These are phyloP conservation scores for Muntiacus muntjak DNA, from an alignment of 2,113 vertebrate species.

Conservation along the genomic window DNA sequence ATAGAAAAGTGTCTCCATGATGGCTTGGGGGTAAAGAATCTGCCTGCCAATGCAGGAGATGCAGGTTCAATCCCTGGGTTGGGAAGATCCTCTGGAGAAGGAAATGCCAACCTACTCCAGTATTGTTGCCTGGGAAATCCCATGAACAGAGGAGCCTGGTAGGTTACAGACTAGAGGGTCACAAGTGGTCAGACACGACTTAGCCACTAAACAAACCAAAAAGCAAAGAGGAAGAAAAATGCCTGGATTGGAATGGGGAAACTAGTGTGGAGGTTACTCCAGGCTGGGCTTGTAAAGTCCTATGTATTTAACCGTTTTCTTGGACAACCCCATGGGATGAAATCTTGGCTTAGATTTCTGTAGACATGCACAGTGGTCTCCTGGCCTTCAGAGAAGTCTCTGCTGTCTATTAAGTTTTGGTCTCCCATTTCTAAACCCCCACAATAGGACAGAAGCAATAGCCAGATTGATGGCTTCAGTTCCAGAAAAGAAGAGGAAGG, in stretches of 20 bases:
- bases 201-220: neutral
- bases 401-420: neutral
- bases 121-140: neutral
- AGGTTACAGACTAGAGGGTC: neutral
- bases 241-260: neutral
- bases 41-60: neutral
- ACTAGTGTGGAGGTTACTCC: neutral
- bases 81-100: neutral
- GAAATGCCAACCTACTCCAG: neutral
- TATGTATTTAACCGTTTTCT: neutral
- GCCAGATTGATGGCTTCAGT: neutral
- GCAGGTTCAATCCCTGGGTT: neutral
- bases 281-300: neutral
- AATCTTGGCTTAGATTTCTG: neutral
- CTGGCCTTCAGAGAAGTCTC: neutral
- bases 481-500: neutral
- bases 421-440: neutral
- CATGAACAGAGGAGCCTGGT: neutral
- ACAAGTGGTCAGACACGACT: neutral
- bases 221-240: neutral
- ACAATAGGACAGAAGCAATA: neutral
- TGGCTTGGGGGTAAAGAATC: neutral
- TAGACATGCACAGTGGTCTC: neutral
- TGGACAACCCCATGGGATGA: neutral
- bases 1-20: neutral